Base-by-base conservation (phyloP, 2,113 vertebrate species). In the Nanorana parkeri region DNA sequence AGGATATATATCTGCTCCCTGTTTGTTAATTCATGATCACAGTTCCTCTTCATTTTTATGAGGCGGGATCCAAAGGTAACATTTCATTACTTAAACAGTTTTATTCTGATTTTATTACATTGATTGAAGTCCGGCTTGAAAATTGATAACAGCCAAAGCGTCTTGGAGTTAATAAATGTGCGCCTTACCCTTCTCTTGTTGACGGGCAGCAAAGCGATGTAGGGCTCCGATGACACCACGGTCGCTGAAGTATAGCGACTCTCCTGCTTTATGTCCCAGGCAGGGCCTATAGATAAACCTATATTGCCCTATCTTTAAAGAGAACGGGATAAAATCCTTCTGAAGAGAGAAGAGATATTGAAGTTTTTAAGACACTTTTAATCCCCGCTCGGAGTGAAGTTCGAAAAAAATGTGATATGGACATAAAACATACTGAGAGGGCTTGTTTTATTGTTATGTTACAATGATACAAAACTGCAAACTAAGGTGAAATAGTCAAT, bases 91-190 rank as follows among this genome's bases (percentile, higher is more conserved):
- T 83, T 76, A 83, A 83, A 83, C 80, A 83, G 71, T 74, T 83
- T 83, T 83, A 83, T 83, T 83, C 80, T 83, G 80, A 83, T 83
- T 83, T 83, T 83, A 83, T 83, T 76, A 67, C 72, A 56, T 83
- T 83, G 80, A 83, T 83, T 83, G 80, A 83, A 83, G 71, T 64
- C 80, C 76, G 64, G 73, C 63, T 76, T 75, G 51, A 54, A 76
- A 83, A 83, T 83, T 83, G 72, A 83, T 83, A 83, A 67, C 80
- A 36, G 80, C 36, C 51, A 76, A 76, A 83, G 29, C 47, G 71
- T 68, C 72, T 68, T 58, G 67, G 71, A 61, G 80, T 83, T 76
- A 68, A 76, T 47, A 83, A 83, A 83, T 83, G 71, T 68, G 71
- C 58, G 29, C 65, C 58, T 76, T 68, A 75, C 71, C 80, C 71